Base-by-base conservation (phyloP, 2,888 invertebrate genomes). In the Microchrysa polita region DNA sequence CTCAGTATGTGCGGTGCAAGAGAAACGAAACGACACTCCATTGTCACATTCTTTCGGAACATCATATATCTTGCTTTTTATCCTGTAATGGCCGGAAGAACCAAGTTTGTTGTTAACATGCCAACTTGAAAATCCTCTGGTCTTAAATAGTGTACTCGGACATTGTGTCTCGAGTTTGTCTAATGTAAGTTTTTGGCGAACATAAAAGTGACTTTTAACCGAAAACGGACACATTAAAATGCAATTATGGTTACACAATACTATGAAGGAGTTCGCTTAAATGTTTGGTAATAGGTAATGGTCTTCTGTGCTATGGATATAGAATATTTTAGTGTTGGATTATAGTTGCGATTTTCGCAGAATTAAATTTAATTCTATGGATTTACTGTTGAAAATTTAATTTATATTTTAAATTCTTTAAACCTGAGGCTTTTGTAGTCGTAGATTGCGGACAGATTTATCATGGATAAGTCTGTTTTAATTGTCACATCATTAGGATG, bases 141-240 rank as follows among this genome's bases (percentile, higher is more conserved):
- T 67, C 20, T 14, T 67, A 14, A 48, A 20, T 63, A 18, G 18
- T n/a, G n/a, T 34, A 34, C 27, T 34, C 27, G 27, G 27, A 34
- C 27, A 34, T 34, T 34, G 27, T 20, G 20, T 7, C n/a, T n/a
- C n/a, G n/a, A 22, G 12, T 44, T 48, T 67, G 48, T 2, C 65
- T 22, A 14, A 60, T 27, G 34, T 27, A 34, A 20, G 60, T n/a
- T n/a, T n/a, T 34, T 22, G 14, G 22, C 44, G 22, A 44, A 18
- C 65, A 67, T 67, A 48, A 67, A 67, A 48, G 22, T 67, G 65
- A 67, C 65, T 48, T 20, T 48, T 22, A 48, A 67, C 65, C 65
- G 48, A 48, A 65, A 65, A 65, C 65, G 52, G n/a, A 52, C 65
- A 22, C 65, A 67, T 67, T 67, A 67, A 67, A 67, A 67, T 67